phyloP scores from a whole-genome alignment of 1,140 invertebrate species.

The Lutraria rhynchaena region DNA sequence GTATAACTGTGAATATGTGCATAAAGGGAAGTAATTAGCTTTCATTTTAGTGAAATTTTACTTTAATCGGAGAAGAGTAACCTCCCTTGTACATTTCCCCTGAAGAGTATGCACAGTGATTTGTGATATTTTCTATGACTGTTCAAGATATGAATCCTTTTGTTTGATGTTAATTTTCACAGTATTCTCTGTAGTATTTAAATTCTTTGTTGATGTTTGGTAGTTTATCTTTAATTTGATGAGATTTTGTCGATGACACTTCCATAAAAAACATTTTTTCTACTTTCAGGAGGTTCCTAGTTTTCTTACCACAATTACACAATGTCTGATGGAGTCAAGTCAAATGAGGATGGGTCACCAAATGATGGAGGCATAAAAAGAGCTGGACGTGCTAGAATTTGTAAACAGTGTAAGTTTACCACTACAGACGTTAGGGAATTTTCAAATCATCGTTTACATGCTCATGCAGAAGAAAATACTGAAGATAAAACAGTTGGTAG shows the following conservation, averaged over 20 bases:
- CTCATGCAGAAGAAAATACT: constrained; percentile 71
- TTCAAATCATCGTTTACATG: constrained; percentile 71
- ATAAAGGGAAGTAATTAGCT: constrained; percentile 15
- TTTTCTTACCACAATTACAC: constrained; percentile 23
- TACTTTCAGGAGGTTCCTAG: constrained; percentile 58
- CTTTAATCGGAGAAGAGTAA: not conserved
- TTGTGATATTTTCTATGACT: too few species aligned
- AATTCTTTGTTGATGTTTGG: too few species aligned
- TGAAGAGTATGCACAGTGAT: too few species aligned
- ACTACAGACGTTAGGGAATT: constrained; percentile 75
- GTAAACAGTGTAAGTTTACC: constrained; percentile 76
- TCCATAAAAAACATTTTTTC: too few species aligned
- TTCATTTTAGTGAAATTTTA: not conserved
- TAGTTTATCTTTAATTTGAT: too few species aligned
- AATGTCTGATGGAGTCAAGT: constrained; percentile 62
- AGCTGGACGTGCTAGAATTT: constrained; percentile 66
- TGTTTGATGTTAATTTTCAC: too few species aligned
- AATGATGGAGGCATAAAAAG: constrained; percentile 35
- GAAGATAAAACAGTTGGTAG: constrained; percentile 57
- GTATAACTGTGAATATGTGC: too few species aligned
- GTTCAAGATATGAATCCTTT: too few species aligned
- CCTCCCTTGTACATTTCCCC: constrained; percentile 36
- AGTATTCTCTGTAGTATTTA: too few species aligned
- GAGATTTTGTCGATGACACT: too few species aligned
- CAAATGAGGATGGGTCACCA: constrained; percentile 50